Evolutionary conservation across 2,888 invertebrate species (phyloP), one percentile per base, ranked within the genome.

Genomic region (Catonia carolina): DNA sequence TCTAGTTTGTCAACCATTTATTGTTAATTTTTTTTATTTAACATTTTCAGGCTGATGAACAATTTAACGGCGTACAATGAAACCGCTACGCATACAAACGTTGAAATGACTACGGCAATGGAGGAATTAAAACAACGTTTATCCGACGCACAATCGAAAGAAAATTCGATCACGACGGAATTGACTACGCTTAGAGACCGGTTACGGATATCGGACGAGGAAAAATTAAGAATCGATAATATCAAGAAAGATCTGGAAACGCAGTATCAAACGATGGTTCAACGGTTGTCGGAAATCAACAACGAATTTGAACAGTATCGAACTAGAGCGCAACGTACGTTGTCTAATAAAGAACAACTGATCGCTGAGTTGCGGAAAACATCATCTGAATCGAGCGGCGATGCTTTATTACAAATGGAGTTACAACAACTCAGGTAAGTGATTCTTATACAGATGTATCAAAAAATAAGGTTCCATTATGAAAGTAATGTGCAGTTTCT

Each of bases 321-420:
- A 64, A 80, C 81, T n/a, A 84, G 89, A 67, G 89, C 89, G 0
- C 81, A 86, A 65, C 78, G 82, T 62, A 86, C 88, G 58, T 72
- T 90, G 7, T 84, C 83, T 70, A 83, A 84, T 60, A 89, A 89
- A 67, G 89, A 90, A 67, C 80, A 82, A 63, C 71, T 89, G 22
- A 86, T 88, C 56, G 73, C 77, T 6, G 80, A 82, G 64, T 70
- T 86, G 33, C 77, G 78, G n/a, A 60, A 49, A 22, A 39, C 49
- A 51, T 36, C 53, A 31, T 23, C 49, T 17, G 49, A 60, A 33
- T 64, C 64, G 45, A 69, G 71, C 55, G 69, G 70, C 59, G 66
- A 70, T 10, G 69, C 73, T 8, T 54, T 64, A 33, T 63, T 75
- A 2, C 80, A 82, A 71, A 70, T 79, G 49, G 85, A 86, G 72